Conservation (phyloP, 2,113 vertebrate species). For the Plectropomus leopardus region DNA sequence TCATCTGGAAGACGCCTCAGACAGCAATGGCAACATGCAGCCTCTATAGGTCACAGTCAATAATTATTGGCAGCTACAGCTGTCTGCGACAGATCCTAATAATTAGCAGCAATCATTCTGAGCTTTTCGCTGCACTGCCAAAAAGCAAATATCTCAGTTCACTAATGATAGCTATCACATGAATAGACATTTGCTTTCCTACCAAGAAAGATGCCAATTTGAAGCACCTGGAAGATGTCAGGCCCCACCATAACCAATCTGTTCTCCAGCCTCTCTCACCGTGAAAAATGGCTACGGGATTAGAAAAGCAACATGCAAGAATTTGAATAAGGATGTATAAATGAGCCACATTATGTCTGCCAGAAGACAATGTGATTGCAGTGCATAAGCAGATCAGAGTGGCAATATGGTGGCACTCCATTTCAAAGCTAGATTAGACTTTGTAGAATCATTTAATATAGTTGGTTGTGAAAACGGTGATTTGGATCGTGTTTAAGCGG, state of each 20-base stretch:
- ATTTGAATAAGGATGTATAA: conserved; percentile 23
- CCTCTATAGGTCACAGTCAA: conserved; percentile 4
- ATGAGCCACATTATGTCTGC: conserved; percentile 4
- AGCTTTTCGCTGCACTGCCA: conserved; percentile 27
- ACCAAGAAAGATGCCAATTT: conserved; percentile 26
- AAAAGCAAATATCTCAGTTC: conserved; percentile 48
- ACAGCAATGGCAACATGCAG: conserved; percentile 1
- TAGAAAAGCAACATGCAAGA: conserved; percentile 28
- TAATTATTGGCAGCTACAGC: conserved; percentile 52
- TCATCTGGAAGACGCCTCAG: neutral
- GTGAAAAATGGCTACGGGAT: conserved; percentile 15
- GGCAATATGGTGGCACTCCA: conserved; percentile 8
- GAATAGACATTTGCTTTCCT: conserved; percentile 4
- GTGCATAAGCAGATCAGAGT: conserved; percentile 9
- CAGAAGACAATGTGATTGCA: conserved; percentile 10
- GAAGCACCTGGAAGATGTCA: conserved; percentile 48
- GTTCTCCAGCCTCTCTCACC: conserved; percentile 7
- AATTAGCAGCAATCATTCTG: conserved; percentile 47
- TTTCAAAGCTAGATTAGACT: conserved; percentile 36
- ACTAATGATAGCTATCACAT: conserved; percentile 48
- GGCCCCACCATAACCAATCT: conserved; percentile 18
- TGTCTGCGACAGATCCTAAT: conserved; percentile 56
- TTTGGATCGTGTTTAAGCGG: conserved; percentile 10
- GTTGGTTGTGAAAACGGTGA: conserved; percentile 3
- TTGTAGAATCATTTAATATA: conserved; percentile 8